phyloP scores from a whole-genome alignment of 2,797 vertebrate genomes.

The Geotrypetes seraphini region DNA sequence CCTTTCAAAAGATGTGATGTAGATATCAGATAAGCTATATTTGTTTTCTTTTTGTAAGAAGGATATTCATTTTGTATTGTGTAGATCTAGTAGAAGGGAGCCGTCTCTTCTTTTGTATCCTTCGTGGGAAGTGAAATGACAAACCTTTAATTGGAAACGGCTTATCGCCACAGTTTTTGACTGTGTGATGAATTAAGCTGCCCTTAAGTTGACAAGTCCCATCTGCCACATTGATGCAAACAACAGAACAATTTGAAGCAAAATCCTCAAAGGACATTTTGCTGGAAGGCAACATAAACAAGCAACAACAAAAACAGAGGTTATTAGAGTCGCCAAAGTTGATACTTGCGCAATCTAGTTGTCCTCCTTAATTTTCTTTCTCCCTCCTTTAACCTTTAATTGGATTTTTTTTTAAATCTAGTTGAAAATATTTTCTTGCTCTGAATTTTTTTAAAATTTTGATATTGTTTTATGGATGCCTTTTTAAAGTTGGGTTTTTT shows the following conservation, averaged over 20 bases:
- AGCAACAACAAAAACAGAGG: conserved; percentile 4
- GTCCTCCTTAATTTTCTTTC: too few species aligned
- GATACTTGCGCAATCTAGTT: too few species aligned
- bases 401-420: too few species aligned
- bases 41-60: too few species aligned
- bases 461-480: too few species aligned
- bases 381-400: too few species aligned
- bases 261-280: conserved; percentile 1
- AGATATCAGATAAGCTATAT: background rate
- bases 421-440: too few species aligned
- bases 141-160: background rate
- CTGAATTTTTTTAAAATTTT: too few species aligned
- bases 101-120: too few species aligned
- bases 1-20: background rate
- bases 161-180: background rate
- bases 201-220: background rate
- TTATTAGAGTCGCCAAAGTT: background rate
- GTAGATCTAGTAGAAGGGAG: too few species aligned
- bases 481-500: too few species aligned
- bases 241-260: background rate
- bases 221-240: background rate
- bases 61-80: too few species aligned
- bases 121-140: background rate
- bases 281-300: background rate
- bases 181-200: background rate